Evolutionary conservation across 2,888 invertebrate genomes (phyloP).

Genomic region (Alitta virens): DNA sequence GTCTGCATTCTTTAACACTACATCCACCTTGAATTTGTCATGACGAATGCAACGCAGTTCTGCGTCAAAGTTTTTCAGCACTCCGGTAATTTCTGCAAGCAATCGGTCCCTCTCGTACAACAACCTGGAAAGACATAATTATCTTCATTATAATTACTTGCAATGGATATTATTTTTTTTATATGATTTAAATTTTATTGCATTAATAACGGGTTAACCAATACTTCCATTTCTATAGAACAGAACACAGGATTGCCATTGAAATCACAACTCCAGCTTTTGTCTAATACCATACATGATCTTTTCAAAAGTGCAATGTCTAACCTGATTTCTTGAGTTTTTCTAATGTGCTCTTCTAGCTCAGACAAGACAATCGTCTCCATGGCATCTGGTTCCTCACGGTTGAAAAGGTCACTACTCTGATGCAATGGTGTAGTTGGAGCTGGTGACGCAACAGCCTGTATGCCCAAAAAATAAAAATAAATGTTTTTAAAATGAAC

Average conservation of each 20-base stretch:
- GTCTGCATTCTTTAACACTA: constrained; percentile 55
- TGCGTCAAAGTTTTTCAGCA: constrained; percentile 68
- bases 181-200: too few relatives aligned
- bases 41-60: constrained; percentile 51
- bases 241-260: too few relatives aligned
- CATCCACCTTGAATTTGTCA: constrained; percentile 52
- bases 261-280: too few relatives aligned
- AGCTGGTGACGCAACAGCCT: neutral
- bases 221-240: too few relatives aligned
- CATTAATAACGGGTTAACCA: too few relatives aligned
- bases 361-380: constrained; percentile 17
- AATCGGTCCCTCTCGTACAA: constrained; percentile 65
- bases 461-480: too few relatives aligned
- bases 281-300: neutral
- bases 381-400: neutral
- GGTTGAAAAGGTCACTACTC: neutral
- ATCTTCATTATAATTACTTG: neutral
- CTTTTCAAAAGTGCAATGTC: neutral
- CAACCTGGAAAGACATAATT: constrained; percentile 40
- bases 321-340: constrained; percentile 46
- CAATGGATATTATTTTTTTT: neutral
- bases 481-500: too few relatives aligned
- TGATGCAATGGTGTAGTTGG: neutral
- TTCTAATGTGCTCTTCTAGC: constrained; percentile 36
- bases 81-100: constrained; percentile 63